Evolutionary conservation across 2,113 vertebrate genomes (phyloP).

Genomic region (Pedionomus torquatus): DNA sequence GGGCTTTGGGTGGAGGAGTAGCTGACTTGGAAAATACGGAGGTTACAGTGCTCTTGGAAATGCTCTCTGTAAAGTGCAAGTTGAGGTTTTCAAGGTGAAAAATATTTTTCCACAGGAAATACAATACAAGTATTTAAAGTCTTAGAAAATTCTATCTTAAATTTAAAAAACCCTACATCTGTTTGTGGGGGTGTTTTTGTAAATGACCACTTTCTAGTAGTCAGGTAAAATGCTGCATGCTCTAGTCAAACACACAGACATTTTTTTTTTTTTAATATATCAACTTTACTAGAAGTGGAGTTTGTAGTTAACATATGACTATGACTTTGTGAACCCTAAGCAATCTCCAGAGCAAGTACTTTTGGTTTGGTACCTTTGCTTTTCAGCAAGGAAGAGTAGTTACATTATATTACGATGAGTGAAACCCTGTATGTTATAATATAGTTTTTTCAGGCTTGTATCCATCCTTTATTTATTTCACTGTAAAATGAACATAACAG

Average conservation of each 20-base stretch:
- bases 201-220: not conserved
- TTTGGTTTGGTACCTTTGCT: not conserved
- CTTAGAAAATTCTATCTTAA: not conserved
- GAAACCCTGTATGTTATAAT: not conserved
- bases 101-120: not conserved
- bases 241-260: not conserved
- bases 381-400: not conserved
- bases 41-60: not conserved
- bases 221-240: not conserved
- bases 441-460: not conserved
- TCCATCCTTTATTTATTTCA: not conserved
- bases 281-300: not conserved
- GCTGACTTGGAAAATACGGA: slow-evolving; percentile 5
- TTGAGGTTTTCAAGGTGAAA: slow-evolving; percentile 46
- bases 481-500: not conserved
- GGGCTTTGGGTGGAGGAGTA: not conserved
- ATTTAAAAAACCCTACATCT: not conserved
- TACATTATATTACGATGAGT: not conserved
- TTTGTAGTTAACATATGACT: not conserved
- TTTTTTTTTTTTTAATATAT: not conserved
- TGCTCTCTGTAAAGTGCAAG: not conserved
- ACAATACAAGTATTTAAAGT: not conserved
- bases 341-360: not conserved
- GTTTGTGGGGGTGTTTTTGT: not conserved
- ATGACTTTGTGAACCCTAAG: not conserved